Conservation (phyloP, 2,797 vertebrate genomes). For the Mus caroli region DNA sequence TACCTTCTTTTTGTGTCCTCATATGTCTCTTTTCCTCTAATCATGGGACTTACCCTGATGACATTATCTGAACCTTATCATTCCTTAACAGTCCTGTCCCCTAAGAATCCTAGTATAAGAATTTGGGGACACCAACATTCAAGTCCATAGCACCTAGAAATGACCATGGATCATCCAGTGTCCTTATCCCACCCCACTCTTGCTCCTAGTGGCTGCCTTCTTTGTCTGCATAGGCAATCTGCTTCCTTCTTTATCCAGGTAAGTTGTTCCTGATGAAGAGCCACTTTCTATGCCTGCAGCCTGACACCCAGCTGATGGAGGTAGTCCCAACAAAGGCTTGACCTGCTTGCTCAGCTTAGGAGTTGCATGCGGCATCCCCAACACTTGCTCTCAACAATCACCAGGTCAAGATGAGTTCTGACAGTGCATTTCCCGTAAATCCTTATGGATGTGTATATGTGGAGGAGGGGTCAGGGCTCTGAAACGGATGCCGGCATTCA, state of each 20-base stretch:
- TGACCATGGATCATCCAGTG: neutral
- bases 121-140: neutral
- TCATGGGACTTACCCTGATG: neutral
- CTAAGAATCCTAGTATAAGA: neutral
- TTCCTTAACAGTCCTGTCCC: neutral
- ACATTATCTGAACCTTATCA: neutral
- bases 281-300: neutral
- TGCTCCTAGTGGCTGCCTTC: neutral
- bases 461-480: rapidly evolving
- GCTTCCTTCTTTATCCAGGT: neutral
- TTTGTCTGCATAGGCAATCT: neutral
- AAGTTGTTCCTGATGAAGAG: neutral
- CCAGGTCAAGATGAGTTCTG: neutral
- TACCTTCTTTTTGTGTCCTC: neutral
- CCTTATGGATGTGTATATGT: no score
- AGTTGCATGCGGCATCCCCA: neutral
- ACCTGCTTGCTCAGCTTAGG: neutral
- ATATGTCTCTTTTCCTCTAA: neutral
- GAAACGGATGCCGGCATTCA: neutral
- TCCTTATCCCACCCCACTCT: rapidly evolving
- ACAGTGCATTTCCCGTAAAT: neutral
- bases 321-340: neutral
- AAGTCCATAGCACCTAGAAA: neutral
- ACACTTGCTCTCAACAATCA: neutral
- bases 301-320: neutral